Base-by-base conservation (phyloP, 2,113 vertebrate genomes). In the Kryptolebias marmoratus region DNA sequence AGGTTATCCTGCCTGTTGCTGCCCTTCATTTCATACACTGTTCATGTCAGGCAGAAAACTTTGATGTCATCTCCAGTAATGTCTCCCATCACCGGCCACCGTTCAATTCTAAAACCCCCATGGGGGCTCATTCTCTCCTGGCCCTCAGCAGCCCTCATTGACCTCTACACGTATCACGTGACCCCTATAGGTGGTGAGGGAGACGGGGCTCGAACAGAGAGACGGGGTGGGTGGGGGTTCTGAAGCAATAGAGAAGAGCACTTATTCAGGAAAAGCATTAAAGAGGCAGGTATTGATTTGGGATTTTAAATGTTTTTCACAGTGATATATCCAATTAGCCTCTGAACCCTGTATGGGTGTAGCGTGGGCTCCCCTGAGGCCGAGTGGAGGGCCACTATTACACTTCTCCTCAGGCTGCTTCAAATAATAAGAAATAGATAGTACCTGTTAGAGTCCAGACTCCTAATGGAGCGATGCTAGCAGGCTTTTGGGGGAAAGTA, bases 241-340 rank as follows among this genome's bases (percentile, higher is more conserved):
- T 85, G 71, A 30, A 28, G 83, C 84, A 80, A 86, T 90, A 80
- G 87, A 90, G 82, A 87, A 71, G 69, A 85, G 82, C 89, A 91
- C 85, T 88, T 90, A 89, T 91, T 91, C 91, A 88, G 84, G 81
- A 90, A 92, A 91, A 92, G 88, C 92, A 92, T 92, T 93, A 92
- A 92, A 90, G 90, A 90, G 91, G 89, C 89, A 90, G 88, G 73
- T 93, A 93, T 93, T 91, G 92, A 93, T 93, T 92, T 89, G 88
- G 88, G 89, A 91, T 91, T 93, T 92, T 91, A 92, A 93, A 91
- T 92, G 91, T 91, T 93, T 93, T 92, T 89, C 87, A 28, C 92
- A 73, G 87, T 89, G 89, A 92, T 93, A 91, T 90, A 89, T 93
- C 90, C 92, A 93, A 93, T 93, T 92, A 93, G 89, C 92, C 92